phyloP scores from a whole-genome alignment of 2,113 vertebrate genomes.

The Pardalotus punctatus region DNA sequence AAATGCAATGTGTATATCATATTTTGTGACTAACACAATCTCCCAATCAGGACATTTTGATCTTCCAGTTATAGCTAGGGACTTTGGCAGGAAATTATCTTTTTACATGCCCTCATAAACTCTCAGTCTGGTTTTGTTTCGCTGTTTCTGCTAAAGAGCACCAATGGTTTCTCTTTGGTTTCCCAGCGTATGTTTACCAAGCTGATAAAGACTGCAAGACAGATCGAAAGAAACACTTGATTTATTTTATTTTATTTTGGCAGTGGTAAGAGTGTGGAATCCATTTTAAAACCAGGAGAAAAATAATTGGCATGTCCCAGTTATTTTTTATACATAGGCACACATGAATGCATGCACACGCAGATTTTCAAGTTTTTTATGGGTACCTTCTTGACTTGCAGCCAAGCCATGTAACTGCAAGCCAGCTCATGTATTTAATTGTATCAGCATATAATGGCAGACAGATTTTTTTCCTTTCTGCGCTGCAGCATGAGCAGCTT shows the following conservation, averaged over 20 bases:
- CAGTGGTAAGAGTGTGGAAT: slow-evolving; percentile 11
- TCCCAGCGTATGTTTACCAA: slow-evolving; percentile 43
- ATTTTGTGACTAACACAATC: slow-evolving; percentile 41
- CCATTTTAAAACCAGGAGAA: slow-evolving; percentile 10
- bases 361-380: not conserved
- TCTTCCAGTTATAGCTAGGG: slow-evolving; percentile 33
- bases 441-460: slow-evolving; percentile 27
- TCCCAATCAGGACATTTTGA: slow-evolving; percentile 60
- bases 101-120: slow-evolving; percentile 62
- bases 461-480: slow-evolving; percentile 36
- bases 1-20: slow-evolving; percentile 24
- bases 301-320: slow-evolving; percentile 36
- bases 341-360: not conserved
- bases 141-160: slow-evolving; percentile 8
- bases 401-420: not conserved
- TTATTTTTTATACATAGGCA: not conserved
- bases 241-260: slow-evolving; percentile 47
- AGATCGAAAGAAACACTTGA: slow-evolving; percentile 11
- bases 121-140: slow-evolving; percentile 56
- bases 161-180: slow-evolving; percentile 44
- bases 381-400: slow-evolving; percentile 37
- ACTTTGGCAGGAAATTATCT: slow-evolving; percentile 60
- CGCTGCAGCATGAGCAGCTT: not conserved
- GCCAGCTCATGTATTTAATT: slow-evolving; percentile 24
- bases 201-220: slow-evolving; percentile 38